Evolutionary conservation across 2,888 invertebrate genomes (phyloP).

Genomic region (Diplazon laetatorius): DNA sequence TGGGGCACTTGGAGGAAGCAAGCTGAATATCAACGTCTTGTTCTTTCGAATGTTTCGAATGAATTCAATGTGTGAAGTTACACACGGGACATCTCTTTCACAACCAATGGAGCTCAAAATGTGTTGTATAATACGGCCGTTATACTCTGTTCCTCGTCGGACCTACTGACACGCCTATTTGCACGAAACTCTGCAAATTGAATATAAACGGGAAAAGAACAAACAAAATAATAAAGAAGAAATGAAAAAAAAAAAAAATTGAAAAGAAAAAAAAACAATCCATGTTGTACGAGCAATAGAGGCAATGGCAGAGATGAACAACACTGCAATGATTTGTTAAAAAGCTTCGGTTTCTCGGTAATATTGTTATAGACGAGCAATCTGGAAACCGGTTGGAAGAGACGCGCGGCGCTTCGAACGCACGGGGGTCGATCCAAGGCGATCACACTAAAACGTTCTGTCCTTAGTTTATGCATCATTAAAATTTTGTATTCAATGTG

Average conservation of each 20-base stretch:
- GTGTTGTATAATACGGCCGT: constrained; percentile 55
- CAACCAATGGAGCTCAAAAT: constrained; percentile 51
- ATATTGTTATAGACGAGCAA: constrained; percentile 27
- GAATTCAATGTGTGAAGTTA: constrained; percentile 32
- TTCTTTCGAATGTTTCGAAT: constrained; percentile 46
- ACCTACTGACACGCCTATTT: constrained; percentile 44
- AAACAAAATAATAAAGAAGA: neutral
- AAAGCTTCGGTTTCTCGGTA: constrained; percentile 32
- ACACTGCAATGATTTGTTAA: constrained; percentile 50
- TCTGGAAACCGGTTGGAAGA: constrained; percentile 25
- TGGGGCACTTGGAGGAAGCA: constrained; percentile 54
- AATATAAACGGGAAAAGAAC: neutral
- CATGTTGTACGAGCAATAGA: constrained; percentile 41
- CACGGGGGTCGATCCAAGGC: constrained; percentile 34
- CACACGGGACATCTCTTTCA: constrained; percentile 40
- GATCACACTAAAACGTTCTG: constrained; percentile 49
- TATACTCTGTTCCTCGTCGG: constrained; percentile 47
- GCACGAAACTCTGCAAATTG: constrained; percentile 29
- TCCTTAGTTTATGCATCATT: constrained; percentile 52
- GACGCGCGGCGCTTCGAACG: constrained; percentile 26
- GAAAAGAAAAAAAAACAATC: constrained; percentile 13
- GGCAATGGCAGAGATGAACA: constrained; percentile 33
- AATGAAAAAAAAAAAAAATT: constrained; percentile 12
- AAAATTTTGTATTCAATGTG: constrained; percentile 55
- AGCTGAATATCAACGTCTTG: constrained; percentile 57